Evolutionary conservation across 2,113 vertebrate genomes (phyloP), one percentile per base, ranked within the genome.

Genomic region (Saccopteryx leptura): DNA sequence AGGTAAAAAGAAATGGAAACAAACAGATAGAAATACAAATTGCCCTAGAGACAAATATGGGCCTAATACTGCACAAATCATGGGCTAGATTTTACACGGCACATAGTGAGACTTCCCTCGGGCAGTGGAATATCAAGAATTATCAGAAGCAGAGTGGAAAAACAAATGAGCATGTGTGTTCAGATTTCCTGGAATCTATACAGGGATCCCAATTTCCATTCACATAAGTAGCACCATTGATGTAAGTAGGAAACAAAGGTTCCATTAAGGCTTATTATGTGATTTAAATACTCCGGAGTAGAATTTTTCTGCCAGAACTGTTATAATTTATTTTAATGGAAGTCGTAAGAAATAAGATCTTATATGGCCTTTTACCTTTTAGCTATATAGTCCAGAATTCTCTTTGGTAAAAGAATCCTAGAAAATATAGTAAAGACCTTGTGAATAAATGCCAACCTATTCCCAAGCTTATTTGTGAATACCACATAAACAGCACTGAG

Each of bases 171-270:
- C 96, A 23, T 86, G 95, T 94, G 91, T 97, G 81, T 81, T 83
- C 90, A 89, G 82, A 91, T 68, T 91, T 97, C 90, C 97, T 94
- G 95, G 95, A 97, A 95, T 91, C 94, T 94, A 96, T 88, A 89
- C 90, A 97, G 89, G 65, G 88, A 89, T 86, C 46, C 85, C 63
- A 88, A 97, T 48, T 95, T 96, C 88, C 82, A 69, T 93, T 69
- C 95, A 91, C 79, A 85, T 94, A 96, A 97, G 95, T 75, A 80
- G 69, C 26, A 2, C 91, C 96, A 97, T 93, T 97, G 96, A 97
- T 96, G 68, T 86, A 76, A 88, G 63, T 9, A 83, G 75, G 28
- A 93, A 96, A 98, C 97, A 98, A 96, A 93, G 93, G 26, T 94
- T 74, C 97, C 83, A 93, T 97, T 97, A 98, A 96, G 81, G 79